A percentile compares a stretch with the other conserved stretches of the same genome.
phyloP scores from a whole-genome alignment of 2,888 invertebrate genomes.

The Boloria euphrosyne region DNA sequence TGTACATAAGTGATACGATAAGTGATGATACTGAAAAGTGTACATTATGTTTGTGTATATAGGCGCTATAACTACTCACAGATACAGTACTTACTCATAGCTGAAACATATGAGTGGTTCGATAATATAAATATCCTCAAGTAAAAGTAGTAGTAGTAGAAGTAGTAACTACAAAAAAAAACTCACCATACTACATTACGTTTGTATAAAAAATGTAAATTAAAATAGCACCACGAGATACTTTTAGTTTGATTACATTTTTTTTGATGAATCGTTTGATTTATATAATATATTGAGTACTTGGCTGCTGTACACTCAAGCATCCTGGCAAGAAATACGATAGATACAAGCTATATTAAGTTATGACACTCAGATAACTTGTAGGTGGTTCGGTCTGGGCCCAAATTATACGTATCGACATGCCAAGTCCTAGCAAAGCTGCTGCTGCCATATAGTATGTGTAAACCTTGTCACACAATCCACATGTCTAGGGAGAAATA shows the following conservation, averaged over 20 bases:
- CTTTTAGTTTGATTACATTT: slow-evolving; percentile 19
- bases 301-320: slow-evolving; percentile 33
- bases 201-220: slow-evolving; percentile 11
- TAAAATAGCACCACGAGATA: slow-evolving; percentile 9
- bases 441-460: slow-evolving; percentile 43
- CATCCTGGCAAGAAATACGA: slow-evolving; percentile 62
- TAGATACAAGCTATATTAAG: slow-evolving; percentile 69
- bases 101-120: too few species aligned
- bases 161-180: too few species aligned
- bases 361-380: slow-evolving; percentile 79
- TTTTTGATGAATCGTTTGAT: slow-evolving; percentile 24
- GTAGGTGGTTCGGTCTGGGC: slow-evolving; percentile 68
- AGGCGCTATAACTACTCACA: too few species aligned
- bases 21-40: too few species aligned
- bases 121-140: too few species aligned
- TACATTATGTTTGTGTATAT: too few species aligned
- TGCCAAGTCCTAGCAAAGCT: slow-evolving; percentile 64
- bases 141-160: too few species aligned
- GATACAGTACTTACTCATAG: too few species aligned
- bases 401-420: slow-evolving; percentile 73
- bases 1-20: too few species aligned
- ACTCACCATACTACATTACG: too few species aligned
- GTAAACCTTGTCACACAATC: slow-evolving; percentile 32
- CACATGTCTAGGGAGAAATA: neutral
- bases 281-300: slow-evolving; percentile 35